A percentile compares a stretch with the other conserved stretches of the same genome.
Conservation (phyloP, 2,888 invertebrate species). For the Nemapogon koenigi region DNA sequence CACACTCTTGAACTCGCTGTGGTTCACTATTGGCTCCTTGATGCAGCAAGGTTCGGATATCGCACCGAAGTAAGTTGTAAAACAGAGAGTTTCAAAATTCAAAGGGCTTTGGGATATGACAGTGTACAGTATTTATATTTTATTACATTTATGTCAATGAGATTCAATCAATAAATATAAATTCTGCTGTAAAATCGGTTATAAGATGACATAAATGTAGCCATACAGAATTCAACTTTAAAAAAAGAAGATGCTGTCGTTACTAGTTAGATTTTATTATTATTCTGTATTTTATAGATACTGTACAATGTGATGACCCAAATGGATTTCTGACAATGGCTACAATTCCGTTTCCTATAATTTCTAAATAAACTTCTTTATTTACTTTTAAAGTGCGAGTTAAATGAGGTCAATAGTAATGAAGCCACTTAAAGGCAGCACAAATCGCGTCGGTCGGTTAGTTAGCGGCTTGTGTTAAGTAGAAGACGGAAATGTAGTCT, state of each 20-base stretch:
- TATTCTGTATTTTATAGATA: too few relatives aligned
- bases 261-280: too few relatives aligned
- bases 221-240: too few relatives aligned
- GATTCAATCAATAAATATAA: too few relatives aligned
- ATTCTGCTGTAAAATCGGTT: too few relatives aligned
- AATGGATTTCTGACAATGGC: conserved; percentile 17
- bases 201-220: too few relatives aligned
- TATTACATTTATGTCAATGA: too few relatives aligned
- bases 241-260: too few relatives aligned
- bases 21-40: conserved; percentile 93
- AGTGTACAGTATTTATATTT: too few relatives aligned
- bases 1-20: conserved; percentile 89
- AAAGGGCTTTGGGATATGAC: too few relatives aligned
- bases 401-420: too few relatives aligned
- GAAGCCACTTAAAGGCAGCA: neutral
- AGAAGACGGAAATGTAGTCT: conserved; percentile 44
- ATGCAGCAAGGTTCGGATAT: conserved; percentile 94
- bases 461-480: neutral
- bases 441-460: neutral
- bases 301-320: too few relatives aligned
- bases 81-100: conserved; percentile 35
- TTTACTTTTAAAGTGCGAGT: neutral
- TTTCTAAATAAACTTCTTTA: neutral
- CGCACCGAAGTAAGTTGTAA: conserved; percentile 81
- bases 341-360: conserved; percentile 9